Evolutionary conservation across 2,113 vertebrate species (phyloP).

Genomic region (Rhea americana): DNA sequence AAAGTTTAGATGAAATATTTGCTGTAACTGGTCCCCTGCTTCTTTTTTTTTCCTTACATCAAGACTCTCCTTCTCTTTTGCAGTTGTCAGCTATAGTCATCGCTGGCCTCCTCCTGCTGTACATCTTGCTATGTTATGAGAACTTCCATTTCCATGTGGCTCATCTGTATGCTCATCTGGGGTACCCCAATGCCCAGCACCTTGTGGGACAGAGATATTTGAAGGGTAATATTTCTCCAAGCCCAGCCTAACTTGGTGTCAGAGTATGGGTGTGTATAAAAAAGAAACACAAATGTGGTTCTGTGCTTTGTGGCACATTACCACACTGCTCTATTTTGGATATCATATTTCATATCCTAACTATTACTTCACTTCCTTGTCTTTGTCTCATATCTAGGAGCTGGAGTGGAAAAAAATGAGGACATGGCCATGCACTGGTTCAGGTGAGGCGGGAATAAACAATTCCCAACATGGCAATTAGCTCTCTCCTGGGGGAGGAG

Average conservation of each 20-base stretch:
- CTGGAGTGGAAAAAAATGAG: conserved; percentile 64
- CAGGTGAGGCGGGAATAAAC: conserved; percentile 53
- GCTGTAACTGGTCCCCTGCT: background rate
- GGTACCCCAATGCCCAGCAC: conserved; percentile 63
- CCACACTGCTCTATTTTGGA: background rate
- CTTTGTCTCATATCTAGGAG: conserved; percentile 55
- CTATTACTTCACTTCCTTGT: background rate
- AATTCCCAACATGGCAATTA: background rate
- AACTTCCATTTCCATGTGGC: conserved; percentile 72
- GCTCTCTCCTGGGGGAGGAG: background rate
- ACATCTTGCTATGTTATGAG: conserved; percentile 50
- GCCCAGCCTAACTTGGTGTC: background rate
- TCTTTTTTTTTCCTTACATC: background rate
- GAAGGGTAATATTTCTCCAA: conserved; percentile 54
- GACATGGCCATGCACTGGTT: conserved; percentile 71
- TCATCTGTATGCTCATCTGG: conserved; percentile 53
- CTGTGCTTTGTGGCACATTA: background rate
- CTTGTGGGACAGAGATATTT: conserved; percentile 75
- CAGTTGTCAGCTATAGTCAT: conserved; percentile 56
- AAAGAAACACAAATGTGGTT: background rate
- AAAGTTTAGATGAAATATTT: background rate
- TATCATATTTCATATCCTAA: background rate
- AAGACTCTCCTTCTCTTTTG: background rate
- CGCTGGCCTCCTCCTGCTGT: conserved; percentile 53
- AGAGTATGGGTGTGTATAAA: accelerated